A percentile compares a stretch with the other conserved stretches of the same genome.
Evolutionary conservation across 2,888 invertebrate species (phyloP).

Genomic region (Ormyrus rosae): DNA sequence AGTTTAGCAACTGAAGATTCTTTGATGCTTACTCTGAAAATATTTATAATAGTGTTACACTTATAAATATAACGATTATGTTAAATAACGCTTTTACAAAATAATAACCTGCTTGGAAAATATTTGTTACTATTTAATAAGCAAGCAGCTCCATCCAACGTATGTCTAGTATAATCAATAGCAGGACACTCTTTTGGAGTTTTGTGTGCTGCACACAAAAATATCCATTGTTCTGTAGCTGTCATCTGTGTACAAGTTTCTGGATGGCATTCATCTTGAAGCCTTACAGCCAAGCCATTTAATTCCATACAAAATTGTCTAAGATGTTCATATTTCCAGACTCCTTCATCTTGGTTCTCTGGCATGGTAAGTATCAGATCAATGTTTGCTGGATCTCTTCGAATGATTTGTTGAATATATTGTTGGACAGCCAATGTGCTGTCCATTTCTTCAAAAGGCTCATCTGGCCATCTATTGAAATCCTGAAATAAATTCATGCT

Average conservation of each 20-base stretch:
- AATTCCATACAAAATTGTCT: slow-evolving; percentile 99
- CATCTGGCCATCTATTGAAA: slow-evolving; percentile 98
- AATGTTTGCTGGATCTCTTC: slow-evolving; percentile 94
- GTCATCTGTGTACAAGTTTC: slow-evolving; percentile 99
- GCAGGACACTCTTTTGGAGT: slow-evolving; percentile 99
- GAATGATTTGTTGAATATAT: slow-evolving; percentile 98
- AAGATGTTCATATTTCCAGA: slow-evolving; percentile 99
- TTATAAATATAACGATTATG: not conserved
- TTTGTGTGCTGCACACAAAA: slow-evolving; percentile 99
- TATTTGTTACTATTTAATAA: slow-evolving; percentile 99
- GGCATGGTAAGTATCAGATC: slow-evolving; percentile 97
- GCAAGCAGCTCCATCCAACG: slow-evolving; percentile 98
- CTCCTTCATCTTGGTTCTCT: slow-evolving; percentile 98
- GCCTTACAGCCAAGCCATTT: slow-evolving; percentile 97
- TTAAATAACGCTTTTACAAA: not conserved
- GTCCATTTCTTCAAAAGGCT: slow-evolving; percentile 99
- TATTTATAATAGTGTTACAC: not conserved
- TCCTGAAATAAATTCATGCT: slow-evolving; percentile 80
- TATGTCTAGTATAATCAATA: slow-evolving; percentile 99
- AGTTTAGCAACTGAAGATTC: slow-evolving; percentile 99
- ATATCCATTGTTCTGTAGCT: slow-evolving; percentile 99
- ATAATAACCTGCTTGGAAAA: slow-evolving; percentile 94
- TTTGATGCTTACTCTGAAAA: slow-evolving; percentile 95
- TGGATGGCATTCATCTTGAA: slow-evolving; percentile 97
- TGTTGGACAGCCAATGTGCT: slow-evolving; percentile 99